A percentile compares a stretch with the other conserved stretches of the same genome.
These are phyloP conservation scores for Diglossa cyanea DNA, from an alignment of 2,797 vertebrate species.

Conservation along the genomic window DNA sequence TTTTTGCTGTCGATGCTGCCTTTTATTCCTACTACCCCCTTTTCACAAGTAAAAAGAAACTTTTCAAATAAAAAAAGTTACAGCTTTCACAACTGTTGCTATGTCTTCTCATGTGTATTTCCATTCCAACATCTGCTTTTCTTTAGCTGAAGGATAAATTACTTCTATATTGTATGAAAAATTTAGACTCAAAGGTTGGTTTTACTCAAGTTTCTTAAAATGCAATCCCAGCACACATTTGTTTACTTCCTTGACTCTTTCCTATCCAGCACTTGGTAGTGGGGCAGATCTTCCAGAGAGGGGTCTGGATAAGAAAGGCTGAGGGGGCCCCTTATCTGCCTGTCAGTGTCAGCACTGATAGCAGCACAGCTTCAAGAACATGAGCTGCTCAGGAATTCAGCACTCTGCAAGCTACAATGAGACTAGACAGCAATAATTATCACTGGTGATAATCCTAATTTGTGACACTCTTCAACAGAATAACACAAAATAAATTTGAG, in stretches of 20 bases:
- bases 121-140: slow-evolving; percentile 8
- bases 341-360: not conserved
- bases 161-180: not conserved
- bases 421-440: not conserved
- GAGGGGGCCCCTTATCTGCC: not conserved
- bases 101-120: not conserved
- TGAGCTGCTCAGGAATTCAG: not conserved
- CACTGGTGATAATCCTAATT: not conserved
- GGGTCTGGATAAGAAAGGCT: not conserved
- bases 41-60: not conserved
- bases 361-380: not conserved
- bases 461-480: not conserved
- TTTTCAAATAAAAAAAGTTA: not conserved
- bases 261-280: not conserved
- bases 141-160: slow-evolving; percentile 16
- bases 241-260: not conserved
- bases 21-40: not conserved
- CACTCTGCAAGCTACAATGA: not conserved
- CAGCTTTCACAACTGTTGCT: not conserved
- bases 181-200: not conserved
- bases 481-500: not conserved
- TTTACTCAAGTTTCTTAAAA: not conserved
- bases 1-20: not conserved
- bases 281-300: not conserved
- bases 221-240: not conserved